Percentiles rank a stretch among this genome's conserved stretches.
Conservation (phyloP, 1,140 invertebrate genomes). For the Aphis gossypii region DNA sequence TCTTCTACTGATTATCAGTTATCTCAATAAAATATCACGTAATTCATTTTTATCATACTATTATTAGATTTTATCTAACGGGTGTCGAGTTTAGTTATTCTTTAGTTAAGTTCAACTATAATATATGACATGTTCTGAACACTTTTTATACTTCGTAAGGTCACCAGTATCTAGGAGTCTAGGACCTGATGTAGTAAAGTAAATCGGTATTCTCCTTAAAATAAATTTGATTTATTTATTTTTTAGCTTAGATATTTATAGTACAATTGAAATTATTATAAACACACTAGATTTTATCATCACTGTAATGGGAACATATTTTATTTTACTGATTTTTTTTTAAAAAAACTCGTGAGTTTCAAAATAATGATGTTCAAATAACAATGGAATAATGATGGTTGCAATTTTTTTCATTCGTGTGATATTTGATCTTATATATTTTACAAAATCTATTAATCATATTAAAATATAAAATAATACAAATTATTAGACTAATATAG, state of each 20-base stretch:
- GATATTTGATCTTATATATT: background rate
- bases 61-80: background rate
- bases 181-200: background rate
- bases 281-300: background rate
- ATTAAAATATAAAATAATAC: background rate
- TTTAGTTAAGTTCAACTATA: background rate
- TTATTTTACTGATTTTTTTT: background rate
- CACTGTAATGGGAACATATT: background rate
- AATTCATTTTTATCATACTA: background rate
- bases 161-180: background rate
- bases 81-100: background rate
- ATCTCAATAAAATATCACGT: background rate
- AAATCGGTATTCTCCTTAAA: background rate
- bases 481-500: background rate
- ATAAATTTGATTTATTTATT: background rate
- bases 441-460: background rate
- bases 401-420: background rate
- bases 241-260: background rate
- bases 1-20: background rate
- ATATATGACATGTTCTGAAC: background rate
- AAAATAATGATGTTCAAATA: background rate
- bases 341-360: background rate
- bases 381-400: background rate
- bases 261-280: background rate
- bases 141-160: background rate